These are phyloP conservation scores for Taphrorychus bicolor DNA, from an alignment of 2,888 invertebrate species.

Conservation along the genomic window DNA sequence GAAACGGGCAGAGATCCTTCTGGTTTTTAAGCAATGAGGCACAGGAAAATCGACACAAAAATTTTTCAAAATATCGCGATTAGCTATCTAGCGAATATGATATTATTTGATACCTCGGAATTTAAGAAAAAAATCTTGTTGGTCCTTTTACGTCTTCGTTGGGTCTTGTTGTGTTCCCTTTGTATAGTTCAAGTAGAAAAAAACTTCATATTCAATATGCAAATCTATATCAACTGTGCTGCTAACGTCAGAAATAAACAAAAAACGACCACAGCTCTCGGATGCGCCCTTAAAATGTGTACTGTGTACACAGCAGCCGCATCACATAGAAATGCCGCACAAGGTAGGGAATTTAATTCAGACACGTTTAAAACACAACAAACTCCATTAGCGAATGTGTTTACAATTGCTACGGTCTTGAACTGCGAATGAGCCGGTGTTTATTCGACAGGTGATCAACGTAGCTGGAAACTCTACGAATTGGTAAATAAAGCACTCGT, in stretches of 20 bases:
- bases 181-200: no score
- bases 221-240: no score
- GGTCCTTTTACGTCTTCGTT: no score
- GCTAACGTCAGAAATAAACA: background rate
- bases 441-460: conserved; percentile 10
- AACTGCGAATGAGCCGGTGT: conserved; percentile 14
- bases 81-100: no score
- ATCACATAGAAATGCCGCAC: conserved; percentile 17
- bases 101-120: no score
- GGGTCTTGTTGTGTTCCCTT: no score
- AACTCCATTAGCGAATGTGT: conserved; percentile 34
- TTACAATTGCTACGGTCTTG: conserved; percentile 30
- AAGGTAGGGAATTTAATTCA: conserved; percentile 24
- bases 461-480: background rate
- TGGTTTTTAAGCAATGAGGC: no score
- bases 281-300: background rate
- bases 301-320: conserved; percentile 4
- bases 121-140: no score
- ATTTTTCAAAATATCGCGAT: no score
- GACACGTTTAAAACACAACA: conserved; percentile 35
- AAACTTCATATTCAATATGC: no score
- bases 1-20: no score
- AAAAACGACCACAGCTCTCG: background rate
- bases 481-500: background rate
- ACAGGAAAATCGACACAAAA: no score